phyloP scores from a whole-genome alignment of 2,797 vertebrate species.

The Selene dorsalis region DNA sequence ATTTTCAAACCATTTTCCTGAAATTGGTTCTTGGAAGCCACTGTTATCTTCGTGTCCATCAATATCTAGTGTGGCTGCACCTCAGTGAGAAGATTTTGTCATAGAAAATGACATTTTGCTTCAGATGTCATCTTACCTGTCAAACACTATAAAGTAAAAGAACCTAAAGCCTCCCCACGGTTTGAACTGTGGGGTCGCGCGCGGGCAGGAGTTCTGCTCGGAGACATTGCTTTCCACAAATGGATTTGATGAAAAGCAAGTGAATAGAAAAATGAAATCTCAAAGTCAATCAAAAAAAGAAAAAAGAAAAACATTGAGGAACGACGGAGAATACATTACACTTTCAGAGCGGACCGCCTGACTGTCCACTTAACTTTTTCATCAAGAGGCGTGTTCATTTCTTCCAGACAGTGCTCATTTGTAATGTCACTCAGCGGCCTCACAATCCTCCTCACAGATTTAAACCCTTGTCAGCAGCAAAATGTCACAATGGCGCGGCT shows the following conservation, averaged over 20 bases:
- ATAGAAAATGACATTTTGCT: conserved; percentile 21
- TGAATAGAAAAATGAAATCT: conserved; percentile 59
- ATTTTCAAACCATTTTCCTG: conserved; percentile 26
- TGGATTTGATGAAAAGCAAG: conserved; percentile 59
- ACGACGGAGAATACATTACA: conserved; percentile 61
- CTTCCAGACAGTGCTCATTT: conserved; percentile 72
- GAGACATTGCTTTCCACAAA: conserved; percentile 38
- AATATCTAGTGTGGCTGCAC: neutral
- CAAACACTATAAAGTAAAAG: conserved; percentile 30
- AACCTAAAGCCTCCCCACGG: conserved; percentile 11
- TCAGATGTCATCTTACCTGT: conserved; percentile 27
- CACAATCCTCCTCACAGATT: conserved; percentile 63
- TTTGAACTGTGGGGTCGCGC: conserved; percentile 35
- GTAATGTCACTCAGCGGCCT: conserved; percentile 70
- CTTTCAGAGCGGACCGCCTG: conserved; percentile 39
- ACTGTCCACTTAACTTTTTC: conserved; percentile 76
- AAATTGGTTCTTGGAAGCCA: conserved; percentile 11
- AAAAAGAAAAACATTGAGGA: conserved; percentile 24
- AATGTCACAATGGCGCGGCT: conserved; percentile 71
- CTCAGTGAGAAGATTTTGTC: conserved; percentile 12
- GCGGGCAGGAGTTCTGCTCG: conserved; percentile 15
- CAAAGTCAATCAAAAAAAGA: conserved; percentile 56
- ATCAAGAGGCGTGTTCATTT: conserved; percentile 61
- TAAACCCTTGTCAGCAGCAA: conserved; percentile 70
- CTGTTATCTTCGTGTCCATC: neutral